These are phyloP conservation scores for cattle (Bos taurus) DNA, from an alignment of 2,113 vertebrate species.

Conservation along the genomic window DNA sequence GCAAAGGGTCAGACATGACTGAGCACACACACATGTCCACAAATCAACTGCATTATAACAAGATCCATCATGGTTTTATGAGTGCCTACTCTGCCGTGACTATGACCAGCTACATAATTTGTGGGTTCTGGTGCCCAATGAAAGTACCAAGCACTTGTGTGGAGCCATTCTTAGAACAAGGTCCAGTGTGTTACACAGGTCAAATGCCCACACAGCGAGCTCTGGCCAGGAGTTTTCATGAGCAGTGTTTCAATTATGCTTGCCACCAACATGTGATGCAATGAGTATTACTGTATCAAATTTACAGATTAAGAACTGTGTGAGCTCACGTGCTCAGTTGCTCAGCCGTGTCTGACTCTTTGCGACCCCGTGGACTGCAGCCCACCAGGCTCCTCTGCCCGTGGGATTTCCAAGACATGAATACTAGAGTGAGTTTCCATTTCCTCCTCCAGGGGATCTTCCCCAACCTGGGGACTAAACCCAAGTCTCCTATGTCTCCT, in stretches of 20 bases:
- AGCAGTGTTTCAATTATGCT: not conserved
- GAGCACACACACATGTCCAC: not conserved
- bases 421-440: not conserved
- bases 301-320: not conserved
- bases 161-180: not conserved
- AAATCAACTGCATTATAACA: not conserved
- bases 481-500: not conserved
- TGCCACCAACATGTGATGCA: not conserved
- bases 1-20: not conserved
- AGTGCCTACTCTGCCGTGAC: not conserved
- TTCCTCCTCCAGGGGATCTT: not conserved
- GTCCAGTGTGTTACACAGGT: not conserved
- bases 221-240: not conserved
- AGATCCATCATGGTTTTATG: not conserved
- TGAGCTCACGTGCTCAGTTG: not conserved
- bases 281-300: not conserved
- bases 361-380: not conserved
- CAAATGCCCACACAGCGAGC: not conserved
- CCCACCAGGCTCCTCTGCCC: not conserved
- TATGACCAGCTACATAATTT: not conserved
- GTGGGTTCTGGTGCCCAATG: not conserved
- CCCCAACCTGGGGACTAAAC: fast-evolving
- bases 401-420: not conserved
- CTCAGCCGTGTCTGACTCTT: not conserved
- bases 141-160: not conserved